Evolutionary conservation across 1,140 invertebrate genomes (phyloP).

Genomic region (Caenorhabditis brenneri): DNA sequence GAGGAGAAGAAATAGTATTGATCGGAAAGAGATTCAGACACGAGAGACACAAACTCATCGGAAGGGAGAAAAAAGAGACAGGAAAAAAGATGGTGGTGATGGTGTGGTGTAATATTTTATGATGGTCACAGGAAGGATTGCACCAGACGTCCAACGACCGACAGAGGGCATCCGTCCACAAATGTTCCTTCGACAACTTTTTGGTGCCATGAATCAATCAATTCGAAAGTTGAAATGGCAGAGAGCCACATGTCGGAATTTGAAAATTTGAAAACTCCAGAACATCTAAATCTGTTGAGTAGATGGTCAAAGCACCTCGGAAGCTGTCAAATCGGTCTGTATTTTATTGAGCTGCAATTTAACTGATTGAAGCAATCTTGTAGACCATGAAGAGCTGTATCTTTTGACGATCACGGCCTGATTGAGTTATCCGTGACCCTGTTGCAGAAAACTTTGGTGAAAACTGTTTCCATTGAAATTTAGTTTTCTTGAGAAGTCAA

Average conservation of each 20-base stretch:
- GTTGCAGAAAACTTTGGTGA: no score
- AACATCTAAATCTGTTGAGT: no score
- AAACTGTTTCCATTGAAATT: no score
- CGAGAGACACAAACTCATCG: background rate
- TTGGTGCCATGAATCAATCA: background rate
- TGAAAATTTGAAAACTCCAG: background rate
- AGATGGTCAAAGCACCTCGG: no score
- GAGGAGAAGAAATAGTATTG: background rate
- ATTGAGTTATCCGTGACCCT: no score
- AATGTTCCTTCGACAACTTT: background rate
- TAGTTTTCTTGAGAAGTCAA: no score
- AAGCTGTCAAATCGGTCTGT: no score
- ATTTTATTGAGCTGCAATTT: no score
- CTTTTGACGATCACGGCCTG: no score
- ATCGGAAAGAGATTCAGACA: background rate
- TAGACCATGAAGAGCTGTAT: no score
- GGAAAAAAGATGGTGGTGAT: background rate
- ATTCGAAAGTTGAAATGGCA: background rate
- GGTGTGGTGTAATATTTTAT: conserved; percentile 34
- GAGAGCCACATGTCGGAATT: background rate
- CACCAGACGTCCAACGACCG: background rate
- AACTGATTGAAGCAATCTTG: no score
- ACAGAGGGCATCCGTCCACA: background rate
- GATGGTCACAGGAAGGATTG: background rate
- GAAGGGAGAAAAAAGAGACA: background rate